These are phyloP conservation scores for Cyanistes caeruleus DNA, from an alignment of 2,113 vertebrate genomes.

Conservation along the genomic window DNA sequence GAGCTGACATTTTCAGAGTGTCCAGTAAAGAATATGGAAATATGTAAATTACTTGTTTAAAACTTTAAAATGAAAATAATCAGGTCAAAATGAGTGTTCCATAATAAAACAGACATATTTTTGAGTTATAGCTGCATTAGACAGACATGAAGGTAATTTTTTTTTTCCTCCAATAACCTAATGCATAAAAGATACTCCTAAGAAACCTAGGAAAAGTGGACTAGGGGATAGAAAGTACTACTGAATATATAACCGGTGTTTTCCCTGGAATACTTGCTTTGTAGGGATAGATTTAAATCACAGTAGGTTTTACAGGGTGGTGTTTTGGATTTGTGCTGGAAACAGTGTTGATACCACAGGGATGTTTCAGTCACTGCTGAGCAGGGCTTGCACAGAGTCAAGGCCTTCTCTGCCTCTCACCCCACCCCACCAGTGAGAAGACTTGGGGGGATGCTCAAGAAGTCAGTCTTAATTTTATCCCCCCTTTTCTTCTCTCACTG, in stretches of 20 bases:
- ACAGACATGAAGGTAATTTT: neutral
- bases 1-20: neutral
- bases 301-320: neutral
- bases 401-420: neutral
- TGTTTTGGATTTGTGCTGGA: neutral
- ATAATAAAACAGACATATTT: neutral
- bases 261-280: neutral
- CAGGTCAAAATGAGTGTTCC: neutral
- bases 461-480: neutral
- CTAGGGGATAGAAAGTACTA: neutral
- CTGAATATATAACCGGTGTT: neutral
- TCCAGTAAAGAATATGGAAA: neutral
- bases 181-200: neutral
- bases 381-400: neutral
- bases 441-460: neutral
- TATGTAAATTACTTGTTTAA: neutral
- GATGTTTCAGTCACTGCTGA: neutral
- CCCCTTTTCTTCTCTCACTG: neutral
- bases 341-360: neutral
- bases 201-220: neutral
- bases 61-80: neutral
- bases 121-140: neutral
- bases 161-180: neutral
- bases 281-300: neutral
- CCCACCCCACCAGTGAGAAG: rapidly evolving